These are phyloP conservation scores for Drosophila atroscutellata DNA, from an alignment of 2,888 invertebrate species.

Conservation along the genomic window DNA sequence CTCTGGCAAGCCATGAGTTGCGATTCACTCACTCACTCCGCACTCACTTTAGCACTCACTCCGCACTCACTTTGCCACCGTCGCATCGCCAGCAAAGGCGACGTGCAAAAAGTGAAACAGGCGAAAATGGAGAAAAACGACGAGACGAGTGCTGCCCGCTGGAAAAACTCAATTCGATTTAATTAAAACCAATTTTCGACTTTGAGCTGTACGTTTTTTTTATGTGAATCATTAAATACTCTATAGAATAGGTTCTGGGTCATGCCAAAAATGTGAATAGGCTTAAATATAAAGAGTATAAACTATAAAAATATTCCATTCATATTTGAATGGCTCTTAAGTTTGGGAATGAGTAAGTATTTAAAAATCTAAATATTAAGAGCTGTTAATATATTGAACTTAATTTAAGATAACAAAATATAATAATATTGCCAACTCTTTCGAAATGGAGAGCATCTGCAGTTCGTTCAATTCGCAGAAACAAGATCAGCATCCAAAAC, in stretches of 20 bases:
- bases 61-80: conserved; percentile 5
- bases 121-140: conserved; percentile 34
- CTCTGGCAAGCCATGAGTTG: conserved; percentile 64
- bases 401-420: fast-evolving
- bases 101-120: conserved; percentile 55
- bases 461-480: conserved; percentile 4
- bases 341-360: background rate
- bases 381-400: background rate
- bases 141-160: conserved; percentile 24
- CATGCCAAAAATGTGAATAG: background rate
- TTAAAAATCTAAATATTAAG: background rate
- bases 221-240: conserved; percentile 32
- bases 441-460: background rate
- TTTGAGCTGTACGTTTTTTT: conserved; percentile 46
- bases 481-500: conserved; percentile 9
- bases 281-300: fast-evolving
- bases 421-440: background rate
- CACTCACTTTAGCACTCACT: background rate
- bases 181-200: conserved; percentile 81
- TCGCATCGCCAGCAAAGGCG: conserved; percentile 56
- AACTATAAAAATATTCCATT: background rate
- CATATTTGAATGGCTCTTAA: background rate
- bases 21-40: conserved; percentile 71
- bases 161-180: conserved; percentile 77
- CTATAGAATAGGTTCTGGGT: background rate